These are phyloP conservation scores for Sigmodon hispidus DNA, from an alignment of 2,113 vertebrate genomes.

Conservation along the genomic window DNA sequence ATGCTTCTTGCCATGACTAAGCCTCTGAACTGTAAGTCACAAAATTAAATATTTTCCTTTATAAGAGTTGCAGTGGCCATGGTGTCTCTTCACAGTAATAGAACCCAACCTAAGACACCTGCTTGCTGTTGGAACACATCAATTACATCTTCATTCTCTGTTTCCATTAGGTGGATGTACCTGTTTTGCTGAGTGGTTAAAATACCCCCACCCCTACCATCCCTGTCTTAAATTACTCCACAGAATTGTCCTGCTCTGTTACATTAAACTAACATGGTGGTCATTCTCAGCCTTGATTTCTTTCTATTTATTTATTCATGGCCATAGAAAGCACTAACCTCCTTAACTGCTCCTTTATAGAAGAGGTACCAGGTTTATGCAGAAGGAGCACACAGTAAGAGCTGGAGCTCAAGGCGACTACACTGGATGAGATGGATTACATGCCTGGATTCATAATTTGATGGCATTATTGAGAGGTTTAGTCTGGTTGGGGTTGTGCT, in stretches of 20 bases:
- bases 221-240: no score
- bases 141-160: no score
- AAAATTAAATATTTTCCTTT: background rate
- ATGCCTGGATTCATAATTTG: background rate
- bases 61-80: background rate
- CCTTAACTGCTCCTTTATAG: background rate
- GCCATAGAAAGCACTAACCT: background rate
- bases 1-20: background rate
- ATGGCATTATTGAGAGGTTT: background rate
- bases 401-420: background rate
- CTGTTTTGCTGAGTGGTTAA: background rate
- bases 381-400: background rate
- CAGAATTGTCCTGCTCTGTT: background rate
- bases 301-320: background rate
- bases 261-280: background rate
- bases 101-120: background rate
- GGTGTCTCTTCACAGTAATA: background rate
- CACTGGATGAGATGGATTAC: no score
- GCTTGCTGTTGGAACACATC: background rate
- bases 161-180: background rate
- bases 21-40: background rate
- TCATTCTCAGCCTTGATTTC: background rate
- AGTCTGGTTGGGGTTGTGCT: background rate
- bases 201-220: no score
- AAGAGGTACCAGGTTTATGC: background rate